These are phyloP conservation scores for Ephestia elutella DNA, from an alignment of 1,140 invertebrate species.

Conservation along the genomic window DNA sequence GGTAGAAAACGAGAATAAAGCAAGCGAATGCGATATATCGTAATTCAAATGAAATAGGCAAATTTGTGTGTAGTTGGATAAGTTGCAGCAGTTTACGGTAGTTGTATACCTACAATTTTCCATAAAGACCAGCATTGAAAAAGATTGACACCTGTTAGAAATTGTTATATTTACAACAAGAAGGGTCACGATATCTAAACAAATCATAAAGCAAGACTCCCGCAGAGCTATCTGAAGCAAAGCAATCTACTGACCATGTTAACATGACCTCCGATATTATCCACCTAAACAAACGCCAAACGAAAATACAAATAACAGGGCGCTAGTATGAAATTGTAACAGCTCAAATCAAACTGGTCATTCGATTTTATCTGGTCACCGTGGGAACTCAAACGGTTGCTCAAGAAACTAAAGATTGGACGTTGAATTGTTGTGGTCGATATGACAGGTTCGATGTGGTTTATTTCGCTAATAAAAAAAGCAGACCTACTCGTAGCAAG, in stretches of 20 bases:
- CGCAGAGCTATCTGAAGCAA: slow-evolving; percentile 17
- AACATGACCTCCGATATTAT: slow-evolving; percentile 9
- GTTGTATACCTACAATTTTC: not conserved
- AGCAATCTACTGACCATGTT: slow-evolving; percentile 10
- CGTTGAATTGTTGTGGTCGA: not conserved
- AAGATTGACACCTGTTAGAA: not conserved
- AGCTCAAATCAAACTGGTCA: slow-evolving; percentile 6
- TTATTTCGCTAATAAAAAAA: not conserved
- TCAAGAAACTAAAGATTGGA: slow-evolving; percentile 2
- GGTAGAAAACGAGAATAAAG: no score
- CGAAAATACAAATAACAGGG: not conserved
- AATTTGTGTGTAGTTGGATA: no score
- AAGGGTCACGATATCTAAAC: not conserved
- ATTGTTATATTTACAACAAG: not conserved
- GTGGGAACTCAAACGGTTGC: slow-evolving; percentile 7
- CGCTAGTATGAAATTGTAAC: not conserved
- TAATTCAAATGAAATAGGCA: no score
- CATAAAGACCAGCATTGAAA: not conserved
- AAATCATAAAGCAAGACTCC: slow-evolving; percentile 14
- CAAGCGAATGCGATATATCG: no score
- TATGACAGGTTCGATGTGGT: not conserved
- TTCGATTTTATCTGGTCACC: not conserved
- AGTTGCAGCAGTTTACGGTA: no score
- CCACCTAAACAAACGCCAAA: not conserved
- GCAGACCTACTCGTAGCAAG: no score